Conservation (phyloP, 2,797 vertebrate genomes). For the Ispidina picta region DNA sequence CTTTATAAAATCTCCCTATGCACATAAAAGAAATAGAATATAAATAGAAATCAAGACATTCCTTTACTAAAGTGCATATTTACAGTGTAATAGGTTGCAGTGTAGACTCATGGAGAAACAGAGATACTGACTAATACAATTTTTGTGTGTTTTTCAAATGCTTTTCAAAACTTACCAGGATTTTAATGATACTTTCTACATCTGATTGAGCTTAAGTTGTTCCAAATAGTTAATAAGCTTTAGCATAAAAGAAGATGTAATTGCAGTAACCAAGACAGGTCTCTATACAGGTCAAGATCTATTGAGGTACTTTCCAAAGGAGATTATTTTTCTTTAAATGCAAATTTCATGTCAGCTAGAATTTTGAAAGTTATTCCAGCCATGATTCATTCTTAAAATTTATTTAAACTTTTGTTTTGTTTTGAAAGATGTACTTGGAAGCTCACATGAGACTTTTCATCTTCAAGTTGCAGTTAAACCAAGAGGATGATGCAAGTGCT, state of each 20-base stretch:
- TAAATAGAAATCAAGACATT: not conserved
- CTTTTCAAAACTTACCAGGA: not conserved
- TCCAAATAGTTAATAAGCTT: not conserved
- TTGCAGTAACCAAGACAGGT: not conserved
- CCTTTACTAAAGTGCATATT: not conserved
- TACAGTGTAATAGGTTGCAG: not conserved
- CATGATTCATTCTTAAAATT: not conserved
- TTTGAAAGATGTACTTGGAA: not conserved
- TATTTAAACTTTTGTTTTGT: not conserved
- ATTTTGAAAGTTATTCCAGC: not conserved
- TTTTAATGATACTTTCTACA: not conserved
- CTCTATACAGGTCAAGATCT: not conserved
- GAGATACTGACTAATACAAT: not conserved
- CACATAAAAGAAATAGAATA: not conserved
- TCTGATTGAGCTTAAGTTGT: not conserved
- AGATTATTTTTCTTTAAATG: not conserved
- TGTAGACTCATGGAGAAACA: not conserved
- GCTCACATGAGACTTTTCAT: not conserved
- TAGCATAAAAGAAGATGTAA: not conserved
- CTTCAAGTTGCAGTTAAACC: not conserved
- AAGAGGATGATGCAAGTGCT: not conserved
- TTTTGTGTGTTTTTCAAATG: fast-evolving
- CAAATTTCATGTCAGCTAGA: not conserved
- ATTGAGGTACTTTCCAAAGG: not conserved
- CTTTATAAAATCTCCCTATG: not conserved